Percentiles rank a stretch among this genome's conserved stretches.
Evolutionary conservation across 2,888 invertebrate genomes (phyloP).

Genomic region (Leucania comma): DNA sequence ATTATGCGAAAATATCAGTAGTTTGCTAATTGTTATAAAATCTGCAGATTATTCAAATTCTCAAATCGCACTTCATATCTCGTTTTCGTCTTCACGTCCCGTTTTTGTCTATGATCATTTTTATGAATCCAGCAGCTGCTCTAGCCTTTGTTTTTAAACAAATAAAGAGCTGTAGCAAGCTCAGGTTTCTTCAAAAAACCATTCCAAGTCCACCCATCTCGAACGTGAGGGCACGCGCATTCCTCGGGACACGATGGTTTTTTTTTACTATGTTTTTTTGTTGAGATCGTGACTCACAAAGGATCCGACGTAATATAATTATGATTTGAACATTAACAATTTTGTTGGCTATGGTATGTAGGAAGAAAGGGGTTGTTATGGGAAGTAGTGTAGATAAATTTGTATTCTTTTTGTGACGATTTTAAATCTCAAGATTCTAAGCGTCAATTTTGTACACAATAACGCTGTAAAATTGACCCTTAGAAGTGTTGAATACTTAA

Average conservation of each 20-base stretch:
- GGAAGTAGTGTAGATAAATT: slow-evolving; percentile 1
- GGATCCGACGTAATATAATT: slow-evolving; percentile 80
- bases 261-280: slow-evolving; percentile 52
- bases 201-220: slow-evolving; percentile 25
- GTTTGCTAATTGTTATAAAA: neutral
- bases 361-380: slow-evolving; percentile 15
- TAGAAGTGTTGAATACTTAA: too few relatives aligned
- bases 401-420: neutral
- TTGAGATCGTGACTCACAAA: slow-evolving; percentile 80
- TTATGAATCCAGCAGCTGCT: slow-evolving; percentile 48
- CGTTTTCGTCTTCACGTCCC: neutral
- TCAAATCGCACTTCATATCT: neutral
- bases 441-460: too few relatives aligned
- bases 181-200: slow-evolving; percentile 60
- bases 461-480: too few relatives aligned
- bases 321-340: slow-evolving; percentile 73
- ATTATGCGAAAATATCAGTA: neutral
- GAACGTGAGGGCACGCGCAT: slow-evolving; percentile 85
- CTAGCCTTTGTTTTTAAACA: slow-evolving; percentile 57
- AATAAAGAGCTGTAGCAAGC: slow-evolving; percentile 48
- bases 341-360: slow-evolving; percentile 40
- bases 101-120: slow-evolving; percentile 15
- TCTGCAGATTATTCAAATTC: neutral
- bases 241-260: slow-evolving; percentile 71
- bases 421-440: too few relatives aligned